Percentiles rank a stretch among this genome's conserved stretches.
These are phyloP conservation scores for Panonychus citri DNA, from an alignment of 1,140 invertebrate genomes.

Conservation along the genomic window DNA sequence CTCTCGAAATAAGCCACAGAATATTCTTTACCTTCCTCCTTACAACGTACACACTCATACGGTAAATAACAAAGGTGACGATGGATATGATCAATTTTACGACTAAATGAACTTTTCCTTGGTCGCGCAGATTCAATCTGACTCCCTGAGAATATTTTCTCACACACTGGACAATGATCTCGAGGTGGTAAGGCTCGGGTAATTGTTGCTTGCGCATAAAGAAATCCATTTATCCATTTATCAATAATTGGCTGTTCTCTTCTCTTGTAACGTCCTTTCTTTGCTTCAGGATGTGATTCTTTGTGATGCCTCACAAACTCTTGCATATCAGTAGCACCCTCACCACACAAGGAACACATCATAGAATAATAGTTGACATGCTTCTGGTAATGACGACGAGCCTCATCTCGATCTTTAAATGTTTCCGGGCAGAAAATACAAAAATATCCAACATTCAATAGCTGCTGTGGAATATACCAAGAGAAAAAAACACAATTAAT, in stretches of 20 bases:
- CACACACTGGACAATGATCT: constrained; percentile 4
- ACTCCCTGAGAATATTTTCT: not conserved
- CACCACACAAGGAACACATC: constrained; percentile 2
- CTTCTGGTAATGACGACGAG: not conserved
- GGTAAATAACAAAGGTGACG: constrained; percentile 5
- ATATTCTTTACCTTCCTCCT: constrained; percentile 1
- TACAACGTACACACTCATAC: constrained; percentile 1
- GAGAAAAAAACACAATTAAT: not conserved
- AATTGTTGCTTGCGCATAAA: not conserved
- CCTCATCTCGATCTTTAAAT: not conserved
- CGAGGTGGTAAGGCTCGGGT: constrained; percentile 1
- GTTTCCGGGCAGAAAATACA: constrained; percentile 2
- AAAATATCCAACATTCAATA: not conserved
- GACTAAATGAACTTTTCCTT: not conserved
- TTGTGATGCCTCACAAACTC: constrained; percentile 1
- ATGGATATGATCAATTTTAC: constrained; percentile 3
- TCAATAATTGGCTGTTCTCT: not conserved
- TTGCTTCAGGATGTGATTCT: not conserved
- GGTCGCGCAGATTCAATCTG: not conserved
- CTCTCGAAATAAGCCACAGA: constrained; percentile 3
- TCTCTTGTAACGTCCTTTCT: constrained; percentile 3
- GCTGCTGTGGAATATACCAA: not conserved
- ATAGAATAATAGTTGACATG: constrained; percentile 4
- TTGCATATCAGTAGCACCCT: constrained; percentile 1
- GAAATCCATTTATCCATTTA: constrained; percentile 2